Conservation (phyloP, 1,140 invertebrate species). For the Teleopsis dalmanni region DNA sequence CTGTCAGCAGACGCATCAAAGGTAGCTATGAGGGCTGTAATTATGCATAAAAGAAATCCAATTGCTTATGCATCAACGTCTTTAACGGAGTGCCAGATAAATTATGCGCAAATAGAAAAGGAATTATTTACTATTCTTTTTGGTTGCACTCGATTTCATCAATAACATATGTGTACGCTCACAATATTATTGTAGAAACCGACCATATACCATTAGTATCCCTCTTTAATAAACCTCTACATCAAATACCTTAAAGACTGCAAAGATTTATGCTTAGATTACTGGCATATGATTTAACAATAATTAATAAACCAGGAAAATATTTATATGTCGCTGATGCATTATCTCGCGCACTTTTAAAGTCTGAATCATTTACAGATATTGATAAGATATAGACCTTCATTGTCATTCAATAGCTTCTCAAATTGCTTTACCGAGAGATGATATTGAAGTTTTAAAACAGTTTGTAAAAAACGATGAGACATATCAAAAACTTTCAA, state of each 20-base stretch:
- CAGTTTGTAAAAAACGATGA: constrained; percentile 30
- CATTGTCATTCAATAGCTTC: no score
- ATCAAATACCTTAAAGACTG: constrained; percentile 30
- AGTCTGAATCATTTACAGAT: not conserved
- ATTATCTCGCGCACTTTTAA: constrained; percentile 13
- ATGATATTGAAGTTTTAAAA: constrained; percentile 29
- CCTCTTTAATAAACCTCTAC: constrained; percentile 44
- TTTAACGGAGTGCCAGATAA: constrained; percentile 29
- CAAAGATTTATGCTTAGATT: constrained; percentile 35
- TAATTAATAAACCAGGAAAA: constrained; percentile 44
- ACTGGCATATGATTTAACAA: constrained; percentile 39
- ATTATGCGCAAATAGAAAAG: constrained; percentile 47
- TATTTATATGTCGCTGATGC: constrained; percentile 44
- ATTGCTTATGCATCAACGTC: constrained; percentile 32
- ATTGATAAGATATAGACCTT: no score
- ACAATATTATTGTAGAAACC: constrained; percentile 34
- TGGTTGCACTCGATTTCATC: constrained; percentile 38
- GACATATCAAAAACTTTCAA: constrained; percentile 30
- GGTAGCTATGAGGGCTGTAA: constrained; percentile 28
- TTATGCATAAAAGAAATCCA: constrained; percentile 34
- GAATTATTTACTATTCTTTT: constrained; percentile 44
- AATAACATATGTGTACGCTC: constrained; percentile 34
- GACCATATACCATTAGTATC: constrained; percentile 46
- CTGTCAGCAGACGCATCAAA: constrained; percentile 36
- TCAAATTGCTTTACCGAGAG: constrained; percentile 32